Evolutionary conservation across 2,113 vertebrate genomes (phyloP), one percentile per base, ranked within the genome.

Genomic region (Pachypanchax playfairii): DNA sequence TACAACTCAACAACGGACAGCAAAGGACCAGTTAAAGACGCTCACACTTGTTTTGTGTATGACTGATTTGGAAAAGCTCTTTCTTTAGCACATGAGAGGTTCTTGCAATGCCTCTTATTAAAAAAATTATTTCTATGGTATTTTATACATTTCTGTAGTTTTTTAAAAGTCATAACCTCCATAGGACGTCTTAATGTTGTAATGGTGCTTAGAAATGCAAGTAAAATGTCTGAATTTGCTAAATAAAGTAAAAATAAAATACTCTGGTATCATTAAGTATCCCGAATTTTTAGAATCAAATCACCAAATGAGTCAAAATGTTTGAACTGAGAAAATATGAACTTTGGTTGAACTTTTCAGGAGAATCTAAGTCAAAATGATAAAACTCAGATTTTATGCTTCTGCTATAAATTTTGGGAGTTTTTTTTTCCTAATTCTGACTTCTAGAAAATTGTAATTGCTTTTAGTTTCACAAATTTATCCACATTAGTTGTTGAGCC

Each of bases 121-220:
- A 90, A 88, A 87, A 86, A 86, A 88, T 86, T 87, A 88, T 84
- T 85, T 85, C 58, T 81, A 83, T 74, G 77, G 65, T 83, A 67
- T 85, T 75, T 71, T 65, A 57, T 64, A 62, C 63, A 79, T 55
- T 56, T 53, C 52, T 62, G 73, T 89, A 88, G 87, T 67, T 67
- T 81, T 66, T 47, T 6, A 64, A 69, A 65, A 39, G 49, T 28
- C n/a, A 31, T 87, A 90, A 79, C 48, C 52, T 74, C 50, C 18
- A 54, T 42, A 46, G 60, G 68, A 77, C 48, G 44, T 55, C 62
- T 80, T 77, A 41, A 72, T 78, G 70, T 68, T 74, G 69, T 84
- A 63, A 67, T 70, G 15, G 53, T 77, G 74, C 84, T 25, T 85
- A 88, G 78, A 79, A 47, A 69, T 80, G 39, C 6, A 15, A 55